Percentiles rank a stretch among this genome's conserved stretches.
These are phyloP conservation scores for Tor tambroides DNA, from an alignment of 2,113 vertebrate genomes.

Conservation along the genomic window DNA sequence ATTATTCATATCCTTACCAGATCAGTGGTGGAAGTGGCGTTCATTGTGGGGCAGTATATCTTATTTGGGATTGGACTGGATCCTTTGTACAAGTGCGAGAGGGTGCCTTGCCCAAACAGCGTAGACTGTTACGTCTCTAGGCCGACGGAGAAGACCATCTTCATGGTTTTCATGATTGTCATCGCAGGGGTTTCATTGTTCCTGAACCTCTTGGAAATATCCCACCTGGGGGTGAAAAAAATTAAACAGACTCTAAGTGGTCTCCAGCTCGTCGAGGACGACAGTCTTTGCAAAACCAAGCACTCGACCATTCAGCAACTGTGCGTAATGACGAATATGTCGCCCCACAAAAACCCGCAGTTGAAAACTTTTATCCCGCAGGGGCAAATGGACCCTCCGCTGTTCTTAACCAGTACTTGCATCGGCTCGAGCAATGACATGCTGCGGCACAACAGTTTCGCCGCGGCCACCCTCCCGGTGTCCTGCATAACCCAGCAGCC, in stretches of 20 bases:
- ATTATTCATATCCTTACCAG: constrained; percentile 92
- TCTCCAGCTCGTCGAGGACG: constrained; percentile 66
- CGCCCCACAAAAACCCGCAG: constrained; percentile 73
- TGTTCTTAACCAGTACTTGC: constrained; percentile 63
- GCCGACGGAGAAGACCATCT: constrained; percentile 94
- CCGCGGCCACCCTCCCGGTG: constrained; percentile 63
- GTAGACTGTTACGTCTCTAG: constrained; percentile 97
- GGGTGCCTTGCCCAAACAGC: constrained; percentile 87
- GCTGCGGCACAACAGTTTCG: constrained; percentile 63
- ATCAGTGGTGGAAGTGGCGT: constrained; percentile 87
- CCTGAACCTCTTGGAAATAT: constrained; percentile 90
- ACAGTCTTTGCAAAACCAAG: constrained; percentile 76
- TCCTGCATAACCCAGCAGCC: constrained; percentile 68
- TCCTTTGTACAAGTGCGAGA: constrained; percentile 87
- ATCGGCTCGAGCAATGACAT: constrained; percentile 64
- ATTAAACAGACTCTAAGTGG: constrained; percentile 81
- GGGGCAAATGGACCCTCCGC: constrained; percentile 64
- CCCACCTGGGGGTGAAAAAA: constrained; percentile 86
- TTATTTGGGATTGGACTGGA: constrained; percentile 89
- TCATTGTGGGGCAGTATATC: constrained; percentile 91
- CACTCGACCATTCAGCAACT: constrained; percentile 73
- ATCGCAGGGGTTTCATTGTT: constrained; percentile 89
- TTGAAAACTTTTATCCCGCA: constrained; percentile 74
- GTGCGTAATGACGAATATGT: constrained; percentile 70
- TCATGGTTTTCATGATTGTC: constrained; percentile 93